These are phyloP conservation scores for Cephus nigrinus DNA, from an alignment of 2,888 invertebrate species.

Conservation along the genomic window DNA sequence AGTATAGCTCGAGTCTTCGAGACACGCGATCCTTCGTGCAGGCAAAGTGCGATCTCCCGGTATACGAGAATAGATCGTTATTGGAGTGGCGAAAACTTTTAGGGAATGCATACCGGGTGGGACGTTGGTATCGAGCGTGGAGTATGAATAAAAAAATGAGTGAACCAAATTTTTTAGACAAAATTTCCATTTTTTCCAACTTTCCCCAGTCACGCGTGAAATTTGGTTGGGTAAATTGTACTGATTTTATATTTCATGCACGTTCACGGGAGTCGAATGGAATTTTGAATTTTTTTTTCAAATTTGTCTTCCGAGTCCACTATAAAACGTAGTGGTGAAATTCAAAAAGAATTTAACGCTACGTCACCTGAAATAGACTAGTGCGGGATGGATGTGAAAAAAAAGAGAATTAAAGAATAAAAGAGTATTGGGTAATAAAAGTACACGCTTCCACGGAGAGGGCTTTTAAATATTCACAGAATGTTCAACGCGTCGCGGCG, in stretches of 20 bases:
- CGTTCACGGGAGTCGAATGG: no score
- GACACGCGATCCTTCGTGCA: neutral
- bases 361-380: neutral
- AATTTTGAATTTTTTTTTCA: neutral
- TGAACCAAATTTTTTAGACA: no score
- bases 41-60: neutral
- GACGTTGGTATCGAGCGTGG: no score
- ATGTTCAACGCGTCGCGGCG: slow-evolving; percentile 7
- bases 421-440: neutral
- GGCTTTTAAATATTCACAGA: slow-evolving; percentile 7
- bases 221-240: no score
- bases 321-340: neutral
- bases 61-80: neutral
- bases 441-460: neutral
- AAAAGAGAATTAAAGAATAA: neutral
- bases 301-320: neutral
- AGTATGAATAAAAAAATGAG: neutral
- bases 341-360: neutral
- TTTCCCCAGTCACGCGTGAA: no score
- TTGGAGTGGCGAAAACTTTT: neutral
- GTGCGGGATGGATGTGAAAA: neutral
- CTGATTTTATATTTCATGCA: no score
- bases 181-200: no score
- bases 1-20: neutral
- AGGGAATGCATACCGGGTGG: neutral